Conservation (phyloP, 2,113 vertebrate genomes). For the Ameiurus melas region DNA sequence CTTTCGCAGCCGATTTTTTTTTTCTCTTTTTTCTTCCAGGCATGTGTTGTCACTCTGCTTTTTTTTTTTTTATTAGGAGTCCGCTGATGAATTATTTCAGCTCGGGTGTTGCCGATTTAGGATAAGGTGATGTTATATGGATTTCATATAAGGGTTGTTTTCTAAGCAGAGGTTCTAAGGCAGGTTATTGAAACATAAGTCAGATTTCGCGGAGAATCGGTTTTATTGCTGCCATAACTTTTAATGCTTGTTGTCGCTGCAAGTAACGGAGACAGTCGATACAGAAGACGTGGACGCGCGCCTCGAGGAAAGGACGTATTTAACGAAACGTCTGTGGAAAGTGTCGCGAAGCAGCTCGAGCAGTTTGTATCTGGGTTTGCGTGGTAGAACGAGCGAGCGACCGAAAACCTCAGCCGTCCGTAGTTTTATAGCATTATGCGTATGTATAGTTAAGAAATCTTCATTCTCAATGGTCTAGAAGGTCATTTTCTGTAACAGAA, state of each 20-base stretch:
- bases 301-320: neutral
- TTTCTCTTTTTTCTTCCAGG: no score
- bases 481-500: neutral
- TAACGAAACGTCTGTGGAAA: neutral
- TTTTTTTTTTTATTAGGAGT: neutral
- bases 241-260: neutral
- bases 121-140: neutral
- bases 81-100: neutral
- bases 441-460: neutral
- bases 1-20: neutral
- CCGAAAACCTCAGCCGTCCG: neutral
- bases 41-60: neutral
- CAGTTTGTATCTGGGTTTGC: neutral
- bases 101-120: neutral
- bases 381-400: neutral
- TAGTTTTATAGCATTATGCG: neutral
- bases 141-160: neutral
- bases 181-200: conserved; percentile 13
- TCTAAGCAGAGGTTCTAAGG: neutral
- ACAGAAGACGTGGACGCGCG: neutral
- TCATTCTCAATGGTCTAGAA: neutral
- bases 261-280: neutral
- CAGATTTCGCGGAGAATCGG: neutral
- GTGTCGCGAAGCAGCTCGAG: neutral
- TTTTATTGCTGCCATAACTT: conserved; percentile 13